Evolutionary conservation across 2,797 vertebrate species (phyloP), one percentile per base, ranked within the genome.

Genomic region (Poecile montanus): DNA sequence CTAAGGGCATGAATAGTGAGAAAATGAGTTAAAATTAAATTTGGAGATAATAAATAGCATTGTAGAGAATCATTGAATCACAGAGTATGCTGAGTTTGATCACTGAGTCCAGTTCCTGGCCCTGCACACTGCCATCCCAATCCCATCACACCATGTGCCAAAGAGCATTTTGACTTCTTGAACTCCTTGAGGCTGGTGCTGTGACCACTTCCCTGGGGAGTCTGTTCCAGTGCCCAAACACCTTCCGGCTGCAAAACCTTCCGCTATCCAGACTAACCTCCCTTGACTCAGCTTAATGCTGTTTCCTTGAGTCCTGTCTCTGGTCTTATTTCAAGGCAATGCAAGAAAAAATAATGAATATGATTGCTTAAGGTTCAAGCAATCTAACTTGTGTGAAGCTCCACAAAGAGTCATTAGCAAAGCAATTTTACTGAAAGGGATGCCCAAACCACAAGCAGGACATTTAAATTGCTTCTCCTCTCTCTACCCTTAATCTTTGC

Each of bases 91-190:
- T 70, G 20, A 70, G 38, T 70, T 83, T 38, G 15, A n/a, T 30
- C 23, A n/a, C 2, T 15, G 7, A 70, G 50, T 26, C 17, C 23
- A 63, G 1, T 14, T 26, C 27, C 25, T 38, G 45, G 23, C 11
- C 36, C 23, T 44, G 27, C 25, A 57, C 11, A 57, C 14, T 25
- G n/a, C 40, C 48, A 77, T n/a, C 9, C 32, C 25, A 10, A 34
- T 65, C 17, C 11, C 29, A 71, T 57, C 50, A 17, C 5, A 63
- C 11, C 2, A 0, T 7, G 7, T 38, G 13, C 38, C 20, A 7
- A 12, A 45, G 10, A 30, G 5, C 27, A 18, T 3, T n/a, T n/a
- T n/a, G n/a, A 5, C 3, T 51, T 57, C 13, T 45, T 26, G 26
- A 29, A 12, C 26, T 79, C 58, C 34, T 19, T 58, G 15, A 34